A percentile compares a stretch with the other conserved stretches of the same genome.
Conservation (phyloP, 2,113 vertebrate genomes). For the Podilymbus podiceps region DNA sequence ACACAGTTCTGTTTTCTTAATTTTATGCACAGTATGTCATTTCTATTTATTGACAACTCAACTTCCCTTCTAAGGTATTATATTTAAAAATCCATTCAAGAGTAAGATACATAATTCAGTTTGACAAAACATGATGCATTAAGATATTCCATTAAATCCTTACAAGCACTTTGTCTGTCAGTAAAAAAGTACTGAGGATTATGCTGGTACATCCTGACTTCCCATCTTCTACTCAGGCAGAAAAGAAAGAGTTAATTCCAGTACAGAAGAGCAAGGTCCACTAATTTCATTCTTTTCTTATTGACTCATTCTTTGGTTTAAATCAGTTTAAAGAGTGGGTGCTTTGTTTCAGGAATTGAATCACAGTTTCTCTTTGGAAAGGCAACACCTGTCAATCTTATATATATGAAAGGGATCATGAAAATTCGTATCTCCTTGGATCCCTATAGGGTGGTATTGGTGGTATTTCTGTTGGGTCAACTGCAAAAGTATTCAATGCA, state of each 20-base stretch:
- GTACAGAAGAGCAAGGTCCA: background rate
- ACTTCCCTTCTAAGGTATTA: background rate
- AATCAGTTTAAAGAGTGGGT: background rate
- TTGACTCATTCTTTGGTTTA: background rate
- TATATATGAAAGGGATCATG: background rate
- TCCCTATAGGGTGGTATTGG: background rate
- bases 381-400: background rate
- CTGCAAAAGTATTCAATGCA: background rate
- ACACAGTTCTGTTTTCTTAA: background rate
- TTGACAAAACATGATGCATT: background rate
- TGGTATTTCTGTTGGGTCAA: background rate
- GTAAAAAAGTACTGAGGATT: background rate
- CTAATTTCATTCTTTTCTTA: background rate
- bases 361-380: background rate
- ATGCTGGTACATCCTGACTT: background rate
- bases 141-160: background rate
- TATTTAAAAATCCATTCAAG: background rate
- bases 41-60: background rate
- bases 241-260: background rate
- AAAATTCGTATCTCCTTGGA: conserved; percentile 16
- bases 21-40: background rate
- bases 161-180: background rate
- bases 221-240: background rate
- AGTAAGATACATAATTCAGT: background rate
- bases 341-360: background rate